phyloP scores from a whole-genome alignment of 2,797 vertebrate species.

The Scyliorhinus canicula region DNA sequence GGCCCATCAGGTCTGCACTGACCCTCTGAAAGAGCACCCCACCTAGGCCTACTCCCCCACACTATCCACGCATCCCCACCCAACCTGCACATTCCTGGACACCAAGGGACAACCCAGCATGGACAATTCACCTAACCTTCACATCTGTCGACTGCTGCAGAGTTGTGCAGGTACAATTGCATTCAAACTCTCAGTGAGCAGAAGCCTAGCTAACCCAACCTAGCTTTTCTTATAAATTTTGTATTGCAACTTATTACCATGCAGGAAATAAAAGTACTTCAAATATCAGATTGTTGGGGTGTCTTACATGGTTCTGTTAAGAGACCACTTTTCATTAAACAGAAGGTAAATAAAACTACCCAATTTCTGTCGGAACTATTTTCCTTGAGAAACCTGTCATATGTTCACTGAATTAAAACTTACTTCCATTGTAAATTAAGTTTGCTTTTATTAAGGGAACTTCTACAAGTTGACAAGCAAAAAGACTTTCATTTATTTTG shows the following conservation, averaged over 20 bases:
- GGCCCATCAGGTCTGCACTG: too few relatives aligned
- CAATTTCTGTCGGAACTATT: neutral
- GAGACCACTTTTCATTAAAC: neutral
- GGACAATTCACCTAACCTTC: too few relatives aligned
- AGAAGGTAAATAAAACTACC: neutral
- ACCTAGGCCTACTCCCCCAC: too few relatives aligned
- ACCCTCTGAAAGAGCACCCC: too few relatives aligned
- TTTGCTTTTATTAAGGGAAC: too few relatives aligned
- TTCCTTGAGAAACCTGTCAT: neutral
- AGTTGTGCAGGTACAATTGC: neutral
- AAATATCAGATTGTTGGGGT: neutral
- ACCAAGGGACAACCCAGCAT: too few relatives aligned
- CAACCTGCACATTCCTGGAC: too few relatives aligned
- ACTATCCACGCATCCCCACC: too few relatives aligned
- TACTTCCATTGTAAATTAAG: neutral
- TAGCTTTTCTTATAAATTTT: neutral
- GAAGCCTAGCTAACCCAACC: neutral
- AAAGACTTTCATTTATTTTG: neutral
- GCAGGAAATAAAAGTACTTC: neutral
- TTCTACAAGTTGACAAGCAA: neutral
- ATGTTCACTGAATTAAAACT: neutral
- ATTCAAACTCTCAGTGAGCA: neutral
- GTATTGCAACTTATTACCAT: neutral
- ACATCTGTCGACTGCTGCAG: too few relatives aligned
- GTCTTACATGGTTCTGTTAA: neutral